Percentiles rank a stretch among this genome's conserved stretches.
phyloP scores from a whole-genome alignment of 2,888 invertebrate genomes.

The Thereva unica region DNA sequence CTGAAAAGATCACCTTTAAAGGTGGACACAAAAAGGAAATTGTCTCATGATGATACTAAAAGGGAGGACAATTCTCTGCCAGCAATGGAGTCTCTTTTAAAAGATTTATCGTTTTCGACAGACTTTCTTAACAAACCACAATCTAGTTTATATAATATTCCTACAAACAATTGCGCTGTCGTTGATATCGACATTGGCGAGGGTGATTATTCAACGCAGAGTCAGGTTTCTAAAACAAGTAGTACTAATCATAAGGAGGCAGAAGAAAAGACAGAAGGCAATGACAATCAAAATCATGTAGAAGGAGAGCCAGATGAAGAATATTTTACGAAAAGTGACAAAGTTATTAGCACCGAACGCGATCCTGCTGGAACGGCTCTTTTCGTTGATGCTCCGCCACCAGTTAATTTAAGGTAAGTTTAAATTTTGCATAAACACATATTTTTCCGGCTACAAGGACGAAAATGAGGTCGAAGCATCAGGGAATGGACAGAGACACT shows the following conservation, averaged over 20 bases:
- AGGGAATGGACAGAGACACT: too few relatives aligned
- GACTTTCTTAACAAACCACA: conserved; percentile 50
- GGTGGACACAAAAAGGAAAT: conserved; percentile 43
- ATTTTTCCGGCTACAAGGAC: too few relatives aligned
- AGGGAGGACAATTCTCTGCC: conserved; percentile 47
- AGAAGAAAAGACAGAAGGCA: conserved; percentile 31
- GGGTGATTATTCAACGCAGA: neutral
- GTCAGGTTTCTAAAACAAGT: conserved; percentile 15
- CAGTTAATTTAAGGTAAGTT: conserved; percentile 42
- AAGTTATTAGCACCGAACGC: conserved; percentile 51
- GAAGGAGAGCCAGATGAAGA: conserved; percentile 48
- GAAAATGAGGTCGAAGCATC: too few relatives aligned
- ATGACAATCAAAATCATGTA: conserved; percentile 17
- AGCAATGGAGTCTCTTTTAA: conserved; percentile 50
- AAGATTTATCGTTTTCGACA: conserved; percentile 55
- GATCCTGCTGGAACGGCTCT: conserved; percentile 44
- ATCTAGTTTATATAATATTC: conserved; percentile 53
- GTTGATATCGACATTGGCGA: conserved; percentile 39
- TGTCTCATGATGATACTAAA: conserved; percentile 23
- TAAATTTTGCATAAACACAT: too few relatives aligned
- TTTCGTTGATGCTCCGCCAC: conserved; percentile 46
- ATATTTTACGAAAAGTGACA: conserved; percentile 56
- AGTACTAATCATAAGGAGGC: conserved; percentile 36
- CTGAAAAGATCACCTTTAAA: conserved; percentile 46
- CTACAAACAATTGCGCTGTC: conserved; percentile 52